These are phyloP conservation scores for Ectemnius continuus DNA, from an alignment of 2,888 invertebrate species.

Conservation along the genomic window DNA sequence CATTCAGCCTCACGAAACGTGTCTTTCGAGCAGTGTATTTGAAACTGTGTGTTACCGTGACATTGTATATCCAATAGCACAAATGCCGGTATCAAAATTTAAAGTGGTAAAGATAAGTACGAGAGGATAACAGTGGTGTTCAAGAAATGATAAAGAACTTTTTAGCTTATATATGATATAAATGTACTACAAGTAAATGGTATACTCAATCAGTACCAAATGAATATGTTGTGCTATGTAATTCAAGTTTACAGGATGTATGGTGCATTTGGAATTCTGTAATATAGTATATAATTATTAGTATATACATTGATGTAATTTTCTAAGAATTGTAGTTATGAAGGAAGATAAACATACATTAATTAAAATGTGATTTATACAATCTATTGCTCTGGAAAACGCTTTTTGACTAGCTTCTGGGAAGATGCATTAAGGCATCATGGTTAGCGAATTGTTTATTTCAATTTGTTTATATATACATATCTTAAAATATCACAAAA, in stretches of 20 bases:
- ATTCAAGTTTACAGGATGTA: constrained; percentile 46
- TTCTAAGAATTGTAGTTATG: constrained; percentile 55
- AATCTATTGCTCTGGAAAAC: background rate
- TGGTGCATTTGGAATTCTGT: constrained; percentile 57
- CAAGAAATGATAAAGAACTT: constrained; percentile 48
- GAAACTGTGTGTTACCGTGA: constrained; percentile 53
- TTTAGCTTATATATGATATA: constrained; percentile 49
- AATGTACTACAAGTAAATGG: constrained; percentile 46
- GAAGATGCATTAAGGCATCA: too few relatives aligned
- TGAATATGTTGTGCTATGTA: constrained; percentile 45
- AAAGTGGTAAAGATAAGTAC: constrained; percentile 37
- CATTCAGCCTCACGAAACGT: constrained; percentile 69
- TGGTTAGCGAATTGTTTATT: constrained; percentile 48
- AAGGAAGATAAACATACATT: constrained; percentile 46
- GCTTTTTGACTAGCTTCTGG: background rate
- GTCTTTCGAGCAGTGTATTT: constrained; percentile 68
- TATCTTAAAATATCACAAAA: constrained; percentile 56
- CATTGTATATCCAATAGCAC: constrained; percentile 55
- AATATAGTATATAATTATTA: constrained; percentile 55
- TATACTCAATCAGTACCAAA: constrained; percentile 43
- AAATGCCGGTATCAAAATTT: constrained; percentile 57
- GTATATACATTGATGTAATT: constrained; percentile 56
- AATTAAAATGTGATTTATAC: constrained; percentile 49
- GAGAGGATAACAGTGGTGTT: constrained; percentile 51
- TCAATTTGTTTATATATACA: constrained; percentile 64